Evolutionary conservation across 2,797 vertebrate genomes (phyloP).

Genomic region (Ctenosaura bakeri): DNA sequence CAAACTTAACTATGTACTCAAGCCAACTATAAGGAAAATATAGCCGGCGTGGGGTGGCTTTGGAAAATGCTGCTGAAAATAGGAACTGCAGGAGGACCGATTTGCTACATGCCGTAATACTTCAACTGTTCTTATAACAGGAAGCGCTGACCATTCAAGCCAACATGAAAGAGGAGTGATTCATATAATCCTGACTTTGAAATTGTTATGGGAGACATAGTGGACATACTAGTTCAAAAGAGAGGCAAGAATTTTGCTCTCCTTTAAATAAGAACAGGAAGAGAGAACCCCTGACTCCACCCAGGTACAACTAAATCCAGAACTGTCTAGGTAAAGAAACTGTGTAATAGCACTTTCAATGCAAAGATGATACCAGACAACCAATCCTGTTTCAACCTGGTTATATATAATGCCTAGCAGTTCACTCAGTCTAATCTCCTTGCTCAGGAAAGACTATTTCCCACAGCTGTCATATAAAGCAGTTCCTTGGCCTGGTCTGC

Average conservation of each 20-base stretch:
- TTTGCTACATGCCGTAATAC: neutral
- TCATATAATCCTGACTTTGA: neutral
- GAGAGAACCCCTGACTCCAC: neutral
- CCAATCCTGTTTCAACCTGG: no score
- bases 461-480: neutral
- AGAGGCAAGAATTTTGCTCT: neutral
- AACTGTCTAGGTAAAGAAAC: neutral
- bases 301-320: neutral
- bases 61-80: constrained; percentile 59
- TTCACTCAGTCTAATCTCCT: neutral
- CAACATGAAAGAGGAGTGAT: neutral
- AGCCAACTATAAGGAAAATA: constrained; percentile 73
- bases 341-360: neutral
- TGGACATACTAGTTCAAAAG: no score
- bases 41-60: constrained; percentile 49
- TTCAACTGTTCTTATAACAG: neutral
- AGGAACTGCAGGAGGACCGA: neutral
- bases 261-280: neutral
- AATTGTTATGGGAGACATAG: neutral
- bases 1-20: constrained; percentile 73
- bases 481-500: neutral
- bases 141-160: neutral
- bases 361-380: neutral
- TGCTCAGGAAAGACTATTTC: neutral
- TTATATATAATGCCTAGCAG: neutral